phyloP scores from a whole-genome alignment of 2,113 vertebrate genomes.

The Odobenus rosmarus region DNA sequence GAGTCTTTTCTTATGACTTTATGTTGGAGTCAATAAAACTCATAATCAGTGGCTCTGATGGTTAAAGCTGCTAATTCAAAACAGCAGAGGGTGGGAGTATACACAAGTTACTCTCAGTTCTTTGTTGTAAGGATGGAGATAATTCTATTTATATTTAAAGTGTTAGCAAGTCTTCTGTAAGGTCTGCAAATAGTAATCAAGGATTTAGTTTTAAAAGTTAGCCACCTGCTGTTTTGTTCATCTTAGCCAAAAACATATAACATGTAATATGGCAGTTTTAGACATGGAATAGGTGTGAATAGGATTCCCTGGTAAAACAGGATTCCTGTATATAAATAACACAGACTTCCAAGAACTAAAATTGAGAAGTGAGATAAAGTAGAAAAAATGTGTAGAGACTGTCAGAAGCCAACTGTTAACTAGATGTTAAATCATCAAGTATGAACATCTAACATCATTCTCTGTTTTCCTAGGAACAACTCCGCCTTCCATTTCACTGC shows the following conservation, averaged over 20 bases:
- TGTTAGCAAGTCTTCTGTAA: not conserved
- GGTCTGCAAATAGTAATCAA: not conserved
- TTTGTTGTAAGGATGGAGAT: not conserved
- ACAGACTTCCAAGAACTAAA: constrained; percentile 9
- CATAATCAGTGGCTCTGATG: not conserved
- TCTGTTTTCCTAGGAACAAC: not conserved
- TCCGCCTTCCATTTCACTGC: not conserved
- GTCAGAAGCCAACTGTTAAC: constrained; percentile 6
- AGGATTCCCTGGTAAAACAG: constrained; percentile 2
- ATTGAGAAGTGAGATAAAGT: constrained; percentile 27
- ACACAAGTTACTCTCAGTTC: not conserved
- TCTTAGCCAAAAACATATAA: constrained; percentile 29
- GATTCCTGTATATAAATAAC: constrained; percentile 20
- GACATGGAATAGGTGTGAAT: not conserved
- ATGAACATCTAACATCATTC: not conserved
- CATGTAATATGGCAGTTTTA: not conserved
- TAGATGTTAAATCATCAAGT: not conserved
- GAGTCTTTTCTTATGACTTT: not conserved
- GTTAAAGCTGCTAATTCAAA: constrained; percentile 23
- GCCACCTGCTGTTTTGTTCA: not conserved
- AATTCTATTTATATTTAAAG: not conserved
- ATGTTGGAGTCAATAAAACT: not conserved
- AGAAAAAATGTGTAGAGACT: not conserved
- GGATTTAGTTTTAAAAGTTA: constrained; percentile 35
- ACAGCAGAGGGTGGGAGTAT: not conserved